phyloP scores from a whole-genome alignment of 2,113 vertebrate genomes.

The Globicephala melas region DNA sequence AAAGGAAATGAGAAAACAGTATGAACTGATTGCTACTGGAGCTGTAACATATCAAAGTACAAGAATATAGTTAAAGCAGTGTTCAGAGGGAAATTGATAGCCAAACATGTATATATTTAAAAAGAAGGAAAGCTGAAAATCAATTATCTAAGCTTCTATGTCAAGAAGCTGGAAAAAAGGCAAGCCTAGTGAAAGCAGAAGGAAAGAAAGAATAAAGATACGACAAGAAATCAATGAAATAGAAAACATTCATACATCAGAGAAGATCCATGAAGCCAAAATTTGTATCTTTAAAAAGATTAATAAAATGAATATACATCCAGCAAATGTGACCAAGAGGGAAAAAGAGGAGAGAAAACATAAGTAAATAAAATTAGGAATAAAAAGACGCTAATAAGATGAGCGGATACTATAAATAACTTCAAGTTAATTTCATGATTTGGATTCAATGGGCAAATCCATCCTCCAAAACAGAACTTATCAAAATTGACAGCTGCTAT shows the following conservation, averaged over 20 bases:
- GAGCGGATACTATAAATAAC: not conserved
- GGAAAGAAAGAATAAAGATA: not conserved
- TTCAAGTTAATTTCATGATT: not conserved
- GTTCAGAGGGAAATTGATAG: not conserved
- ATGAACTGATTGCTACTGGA: fast-evolving
- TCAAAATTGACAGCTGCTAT: not conserved
- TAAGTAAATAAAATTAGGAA: not conserved
- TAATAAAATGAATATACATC: not conserved
- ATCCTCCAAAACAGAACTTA: not conserved
- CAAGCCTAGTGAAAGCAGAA: not conserved
- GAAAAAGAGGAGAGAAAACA: not conserved
- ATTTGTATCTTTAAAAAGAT: not conserved
- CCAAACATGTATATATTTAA: fast-evolving
- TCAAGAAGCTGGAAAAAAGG: not conserved
- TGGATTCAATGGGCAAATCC: not conserved
- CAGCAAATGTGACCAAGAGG: not conserved
- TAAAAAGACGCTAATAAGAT: not conserved
- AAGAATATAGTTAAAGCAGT: fast-evolving
- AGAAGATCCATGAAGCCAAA: not conserved
- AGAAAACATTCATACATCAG: fast-evolving
- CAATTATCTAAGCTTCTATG: fast-evolving
- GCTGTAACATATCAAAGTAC: fast-evolving
- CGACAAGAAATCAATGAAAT: too few relatives aligned
- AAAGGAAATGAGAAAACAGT: not conserved
- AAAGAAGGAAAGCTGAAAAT: too few relatives aligned